Evolutionary conservation across 2,113 vertebrate species (phyloP), one percentile per base, ranked within the genome.

Genomic region (Pavo muticus): DNA sequence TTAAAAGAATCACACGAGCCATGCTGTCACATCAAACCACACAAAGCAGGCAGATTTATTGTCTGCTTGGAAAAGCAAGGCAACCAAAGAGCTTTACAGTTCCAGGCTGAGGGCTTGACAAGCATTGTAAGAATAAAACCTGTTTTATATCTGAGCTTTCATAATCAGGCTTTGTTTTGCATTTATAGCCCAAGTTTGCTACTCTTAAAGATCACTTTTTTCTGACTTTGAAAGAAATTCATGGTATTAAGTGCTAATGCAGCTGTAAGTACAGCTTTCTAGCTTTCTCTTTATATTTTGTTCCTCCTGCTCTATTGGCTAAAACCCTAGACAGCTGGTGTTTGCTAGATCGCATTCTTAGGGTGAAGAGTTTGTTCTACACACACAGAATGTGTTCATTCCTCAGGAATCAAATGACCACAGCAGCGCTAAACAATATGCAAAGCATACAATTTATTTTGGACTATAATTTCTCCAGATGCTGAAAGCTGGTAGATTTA

Each of bases 351-450:
- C 86, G 92, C 88, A 82, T 97, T 97, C 88, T 93, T 91, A 93
- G 71, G 96, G 97, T 97, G 97, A 97, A 97, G 96, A 97, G 91
- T 97, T 97, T 95, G 77, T 92, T 79, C 91, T 97, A 64, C 82
- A 93, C 47, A 74, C 63, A 87, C 23, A 90, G 88, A 82, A 88
- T 87, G 91, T 91, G 95, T 95, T 98, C 96, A 97, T 97, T 93
- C 75, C 94, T 97, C 87, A 96, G 96, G 97, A 98, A 97, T 98
- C 97, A 87, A 97, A 96, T 97, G 97, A 97, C 95, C 95, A 95
- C 97, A 97, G 91, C 97, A 98, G 83, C 95, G 73, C 76, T 93
- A 91, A 97, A 96, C 94, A 93, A 81, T 95, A 80, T 78, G 48
- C 57, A 72, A 91, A 97, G 82, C 86, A 50, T 84, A 94, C 30